Conservation (phyloP, 2,113 vertebrate species). For the Plecturocebus donacophilus region DNA sequence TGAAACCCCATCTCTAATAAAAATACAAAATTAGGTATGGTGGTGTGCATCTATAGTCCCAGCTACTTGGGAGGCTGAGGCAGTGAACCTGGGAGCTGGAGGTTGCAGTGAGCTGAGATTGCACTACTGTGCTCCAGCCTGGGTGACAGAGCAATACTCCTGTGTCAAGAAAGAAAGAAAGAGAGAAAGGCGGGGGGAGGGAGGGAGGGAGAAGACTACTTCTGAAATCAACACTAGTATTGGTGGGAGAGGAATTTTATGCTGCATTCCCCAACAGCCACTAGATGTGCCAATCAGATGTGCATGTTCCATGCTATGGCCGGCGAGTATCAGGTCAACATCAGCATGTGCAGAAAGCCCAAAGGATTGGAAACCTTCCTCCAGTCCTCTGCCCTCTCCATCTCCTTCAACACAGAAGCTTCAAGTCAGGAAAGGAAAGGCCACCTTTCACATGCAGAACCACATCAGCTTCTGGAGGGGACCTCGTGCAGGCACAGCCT, state of each 20-base stretch:
- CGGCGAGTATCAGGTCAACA: background rate
- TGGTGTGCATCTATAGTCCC: no score
- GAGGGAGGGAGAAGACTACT: no score
- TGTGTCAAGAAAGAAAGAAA: no score
- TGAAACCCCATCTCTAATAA: no score
- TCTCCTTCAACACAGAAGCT: background rate
- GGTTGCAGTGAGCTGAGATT: no score
- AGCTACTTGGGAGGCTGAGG: no score
- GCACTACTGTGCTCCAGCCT: no score
- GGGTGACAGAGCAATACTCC: no score
- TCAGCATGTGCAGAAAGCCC: background rate
- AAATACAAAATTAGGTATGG: no score
- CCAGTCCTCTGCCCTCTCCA: background rate
- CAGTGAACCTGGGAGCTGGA: no score
- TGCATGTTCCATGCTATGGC: background rate
- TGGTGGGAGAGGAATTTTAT: background rate
- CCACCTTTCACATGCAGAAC: background rate
- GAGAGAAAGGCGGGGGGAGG: no score
- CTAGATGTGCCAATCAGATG: background rate
- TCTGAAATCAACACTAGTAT: background rate
- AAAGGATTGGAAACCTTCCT: background rate
- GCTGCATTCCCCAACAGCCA: background rate
- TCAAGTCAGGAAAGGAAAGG: background rate
- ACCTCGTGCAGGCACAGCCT: no score
- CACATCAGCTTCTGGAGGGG: background rate